Base-by-base conservation (phyloP, 2,113 vertebrate genomes). In the Theristicus caerulescens region DNA sequence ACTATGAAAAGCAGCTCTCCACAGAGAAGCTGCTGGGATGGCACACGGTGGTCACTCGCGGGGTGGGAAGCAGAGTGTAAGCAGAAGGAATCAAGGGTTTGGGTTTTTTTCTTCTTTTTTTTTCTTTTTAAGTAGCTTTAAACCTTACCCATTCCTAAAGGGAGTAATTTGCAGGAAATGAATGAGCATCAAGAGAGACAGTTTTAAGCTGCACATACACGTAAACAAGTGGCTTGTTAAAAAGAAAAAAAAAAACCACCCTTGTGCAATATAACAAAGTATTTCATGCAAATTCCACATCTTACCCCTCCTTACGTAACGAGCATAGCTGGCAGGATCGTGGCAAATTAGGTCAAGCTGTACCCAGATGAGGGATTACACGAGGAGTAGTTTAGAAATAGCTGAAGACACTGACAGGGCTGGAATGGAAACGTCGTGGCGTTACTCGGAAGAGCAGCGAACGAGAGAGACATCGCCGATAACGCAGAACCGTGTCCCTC, bases 291-390 rank as follows among this genome's bases (percentile, higher is more conserved):
- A 70, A 96, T 81, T 81, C 76, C 82, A 40, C 82, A n/a, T 93
- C 44, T 92, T 59, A 52, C 82, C 88, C 55, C 80, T 92, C 51
- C 55, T 96, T 92, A 64, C 0, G 2, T 90, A 94, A 94, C 64
- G 44, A 73, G 73, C 78, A 62, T 4, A 59, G 88, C 95, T 71
- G 88, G 92, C 67, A 93, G 76, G 72, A 84, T 58, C 64, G 27
- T 4, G 2, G 67, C 67, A 95, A 90, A 94, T 84, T 61, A 71
- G 96, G 92, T 92, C 95, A 94, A 22, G 20, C 69, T 88, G 94
- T 96, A 84, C 96, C 85, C 90, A 94, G 76, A 78, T 76, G 92
- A 80, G 44, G 96, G 96, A 92, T 96, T 78, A 93, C 76, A 58
- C 15, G 32, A 47, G 26, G 52, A 96, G 72, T 10, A 90, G 67